phyloP scores from a whole-genome alignment of 2,888 invertebrate species.

The Pollenia amentaria region DNA sequence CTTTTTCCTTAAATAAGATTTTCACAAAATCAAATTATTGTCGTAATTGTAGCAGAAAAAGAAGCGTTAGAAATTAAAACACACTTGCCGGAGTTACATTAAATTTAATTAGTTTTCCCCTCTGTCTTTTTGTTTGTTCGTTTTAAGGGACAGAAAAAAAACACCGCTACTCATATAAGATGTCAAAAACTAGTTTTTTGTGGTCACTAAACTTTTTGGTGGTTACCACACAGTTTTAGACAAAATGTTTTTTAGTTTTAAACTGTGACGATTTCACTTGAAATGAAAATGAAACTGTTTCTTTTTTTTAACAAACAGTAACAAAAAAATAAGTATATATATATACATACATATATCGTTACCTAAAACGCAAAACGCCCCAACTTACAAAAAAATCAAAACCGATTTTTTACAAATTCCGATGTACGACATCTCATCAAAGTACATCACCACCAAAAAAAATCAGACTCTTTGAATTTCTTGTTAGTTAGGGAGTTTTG shows the following conservation, averaged over 20 bases:
- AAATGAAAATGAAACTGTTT: slow-evolving; percentile 63
- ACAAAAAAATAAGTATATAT: no score
- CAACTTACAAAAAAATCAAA: no score
- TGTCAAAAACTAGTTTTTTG: background rate
- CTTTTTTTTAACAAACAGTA: background rate
- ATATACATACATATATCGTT: no score
- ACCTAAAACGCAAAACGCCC: no score
- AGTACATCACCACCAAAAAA: no score
- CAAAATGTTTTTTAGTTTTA: background rate
- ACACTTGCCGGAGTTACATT: slow-evolving; percentile 3
- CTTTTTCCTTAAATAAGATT: background rate
- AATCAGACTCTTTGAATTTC: no score
- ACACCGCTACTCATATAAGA: background rate
- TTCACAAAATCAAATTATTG: slow-evolving; percentile 1
- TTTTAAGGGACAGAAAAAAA: background rate
- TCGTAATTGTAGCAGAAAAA: background rate
- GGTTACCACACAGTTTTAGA: background rate
- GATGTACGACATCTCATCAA: no score
- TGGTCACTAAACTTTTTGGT: slow-evolving; percentile 25
- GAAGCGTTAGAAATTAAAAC: slow-evolving; percentile 28
- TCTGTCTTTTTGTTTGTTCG: background rate
- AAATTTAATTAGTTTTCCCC: background rate
- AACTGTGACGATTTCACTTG: slow-evolving; percentile 38
- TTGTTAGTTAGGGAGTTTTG: no score
- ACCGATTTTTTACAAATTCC: no score